A percentile compares a stretch with the other conserved stretches of the same genome.
These are phyloP conservation scores for Sycophaga agraensis DNA, from an alignment of 1,140 invertebrate genomes.

Conservation along the genomic window DNA sequence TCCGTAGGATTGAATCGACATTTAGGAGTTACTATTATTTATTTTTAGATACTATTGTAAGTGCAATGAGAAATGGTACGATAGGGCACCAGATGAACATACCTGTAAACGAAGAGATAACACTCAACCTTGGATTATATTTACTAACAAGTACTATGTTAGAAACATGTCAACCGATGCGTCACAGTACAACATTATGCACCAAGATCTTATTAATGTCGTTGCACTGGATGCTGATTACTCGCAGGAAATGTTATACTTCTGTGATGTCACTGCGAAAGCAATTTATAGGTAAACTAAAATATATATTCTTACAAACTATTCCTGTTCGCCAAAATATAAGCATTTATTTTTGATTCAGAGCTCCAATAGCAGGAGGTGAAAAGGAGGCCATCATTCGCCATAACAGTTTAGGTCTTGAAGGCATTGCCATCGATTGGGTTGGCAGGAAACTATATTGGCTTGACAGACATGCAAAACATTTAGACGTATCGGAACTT, in stretches of 20 bases:
- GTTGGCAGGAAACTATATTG: slow-evolving; percentile 94
- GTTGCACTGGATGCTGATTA: slow-evolving; percentile 95
- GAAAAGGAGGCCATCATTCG: slow-evolving; percentile 82
- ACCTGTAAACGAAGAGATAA: slow-evolving; percentile 87
- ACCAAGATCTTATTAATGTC: slow-evolving; percentile 94
- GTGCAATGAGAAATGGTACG: slow-evolving; percentile 91
- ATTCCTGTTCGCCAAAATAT: too few species aligned
- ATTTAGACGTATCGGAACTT: slow-evolving; percentile 88
- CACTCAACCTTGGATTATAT: slow-evolving; percentile 87
- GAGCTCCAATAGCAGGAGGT: slow-evolving; percentile 51
- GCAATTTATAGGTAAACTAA: slow-evolving; percentile 72
- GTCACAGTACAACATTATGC: slow-evolving; percentile 79
- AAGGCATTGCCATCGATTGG: slow-evolving; percentile 98
- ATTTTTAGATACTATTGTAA: slow-evolving; percentile 85
- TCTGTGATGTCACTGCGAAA: slow-evolving; percentile 93
- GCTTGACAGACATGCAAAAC: slow-evolving; percentile 94
- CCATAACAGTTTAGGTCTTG: slow-evolving; percentile 91
- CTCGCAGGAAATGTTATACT: slow-evolving; percentile 81
- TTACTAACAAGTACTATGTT: slow-evolving; percentile 98
- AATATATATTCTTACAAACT: too few species aligned
- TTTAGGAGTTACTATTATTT: too few species aligned
- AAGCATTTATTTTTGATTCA: too few species aligned
- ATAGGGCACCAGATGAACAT: slow-evolving; percentile 79
- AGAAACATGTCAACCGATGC: slow-evolving; percentile 93
- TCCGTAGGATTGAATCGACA: too few species aligned